Evolutionary conservation across 2,888 invertebrate species (phyloP), one percentile per base, ranked within the genome.

Genomic region (Phengaris arion): DNA sequence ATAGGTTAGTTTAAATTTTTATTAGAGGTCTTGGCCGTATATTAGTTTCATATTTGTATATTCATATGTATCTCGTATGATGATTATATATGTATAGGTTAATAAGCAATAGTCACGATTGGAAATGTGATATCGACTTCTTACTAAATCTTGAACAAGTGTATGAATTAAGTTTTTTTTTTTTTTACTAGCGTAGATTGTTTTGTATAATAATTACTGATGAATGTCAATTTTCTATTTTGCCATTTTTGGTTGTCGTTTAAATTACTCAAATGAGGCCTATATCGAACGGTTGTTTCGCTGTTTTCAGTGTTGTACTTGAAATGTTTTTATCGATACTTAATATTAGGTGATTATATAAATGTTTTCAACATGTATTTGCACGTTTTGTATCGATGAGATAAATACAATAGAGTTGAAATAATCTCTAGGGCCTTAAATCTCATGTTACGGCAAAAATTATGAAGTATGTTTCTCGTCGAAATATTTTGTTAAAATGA

Each of bases 1-100:
- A 85, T 90, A 90, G 88, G 81, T 83, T 88, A 89, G 85, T 81
- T 77, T 80, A 79, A 81, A 80, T 76, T 79, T 85, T 85, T 83
- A 83, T 80, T 82, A 82, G 83, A 81, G 84, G 83, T 80, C 75
- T 75, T 74, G 75, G 75, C 77, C 77, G 78, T 77, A 77, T 78
- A 79, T 82, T 79, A 80, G 78, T 77, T 78, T 81, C 84, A 83
- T 81, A 80, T 83, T 81, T 84, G 82, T 83, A 78, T 85, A 82
- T 83, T 81, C 85, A 81, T 48, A 74, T 78, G 78, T 86, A 86
- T 85, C 85, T 87, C 84, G 85, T 87, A 87, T 84, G 84, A 86
- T 83, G 84, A 84, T 72, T 72, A 52, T 72, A 54, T 83, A 82
- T 80, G 77, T 80, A 78, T 81, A 80, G 79, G 77, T 79, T 79